Evolutionary conservation across 2,113 vertebrate genomes (phyloP), one percentile per base, ranked within the genome.

Genomic region (Sander vitreus): DNA sequence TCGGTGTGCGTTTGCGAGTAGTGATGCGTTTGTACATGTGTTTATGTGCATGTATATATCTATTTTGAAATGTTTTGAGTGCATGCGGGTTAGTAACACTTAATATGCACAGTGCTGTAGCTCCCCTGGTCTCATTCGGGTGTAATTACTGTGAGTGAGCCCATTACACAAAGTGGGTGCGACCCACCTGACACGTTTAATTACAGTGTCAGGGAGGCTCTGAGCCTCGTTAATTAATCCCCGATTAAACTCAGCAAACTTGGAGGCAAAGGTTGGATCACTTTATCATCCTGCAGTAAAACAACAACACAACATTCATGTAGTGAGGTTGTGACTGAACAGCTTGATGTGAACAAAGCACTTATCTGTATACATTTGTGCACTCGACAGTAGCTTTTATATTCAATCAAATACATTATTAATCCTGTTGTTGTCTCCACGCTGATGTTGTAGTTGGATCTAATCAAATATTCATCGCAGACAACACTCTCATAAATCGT

Each of bases 401-500:
- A 68, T 53, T 77, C 74, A 64, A 76, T 74, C 71, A 51, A 36
- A 89, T 92, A 1, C 85, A 90, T 92, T 74, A 90, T 94, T 88
- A 57, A 92, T 80, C 36, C 58, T 63, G 68, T 68, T 85, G 63
- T 84, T 66, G 74, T 89, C 83, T 89, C 84, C 39, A 57, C 48
- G 50, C 74, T 23, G 59, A 86, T 83, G 89, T 80, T 83, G 88
- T 83, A 86, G 64, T 78, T 87, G 90, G 73, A 87, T 77, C 63
- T 51, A 15, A 89, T 93, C 82, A 85, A 90, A 87, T 91, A 94
- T 93, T 93, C 66, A 92, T 91, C 2, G 48, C 60, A 57, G 55
- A 83, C 79, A 86, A 79, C 23, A 27, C 23, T 33, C 85, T 89
- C 89, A 90, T 93, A 65, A 91, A 92, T 87, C 80, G 85, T 90